Percentiles rank a stretch among this genome's conserved stretches.
Conservation (phyloP, 2,113 vertebrate genomes). For the Apistogramma diplotaenia region DNA sequence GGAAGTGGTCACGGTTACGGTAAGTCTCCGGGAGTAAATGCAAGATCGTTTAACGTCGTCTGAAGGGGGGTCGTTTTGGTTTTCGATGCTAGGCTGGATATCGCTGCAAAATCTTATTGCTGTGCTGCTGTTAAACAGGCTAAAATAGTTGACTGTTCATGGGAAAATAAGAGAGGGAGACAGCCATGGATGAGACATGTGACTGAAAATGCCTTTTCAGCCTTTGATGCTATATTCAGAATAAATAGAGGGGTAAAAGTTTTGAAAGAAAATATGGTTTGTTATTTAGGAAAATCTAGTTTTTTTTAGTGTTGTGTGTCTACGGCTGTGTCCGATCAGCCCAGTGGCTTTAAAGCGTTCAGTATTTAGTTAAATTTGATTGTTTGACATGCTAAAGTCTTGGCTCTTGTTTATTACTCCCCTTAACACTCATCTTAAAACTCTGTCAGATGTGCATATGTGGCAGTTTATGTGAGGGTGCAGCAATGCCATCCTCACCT, state of each 20-base stretch:
- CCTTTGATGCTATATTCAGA: neutral
- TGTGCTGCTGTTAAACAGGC: neutral
- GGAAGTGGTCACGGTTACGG: neutral
- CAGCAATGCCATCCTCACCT: neutral
- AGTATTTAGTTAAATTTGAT: neutral
- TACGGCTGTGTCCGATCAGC: neutral
- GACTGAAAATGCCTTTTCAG: neutral
- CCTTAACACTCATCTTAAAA: neutral
- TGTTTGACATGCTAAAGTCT: neutral
- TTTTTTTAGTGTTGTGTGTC: neutral
- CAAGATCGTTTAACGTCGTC: neutral
- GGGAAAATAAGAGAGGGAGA: neutral
- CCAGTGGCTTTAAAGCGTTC: neutral
- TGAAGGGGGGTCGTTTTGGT: neutral
- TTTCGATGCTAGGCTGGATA: neutral
- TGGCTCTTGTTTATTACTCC: neutral
- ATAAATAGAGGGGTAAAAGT: neutral
- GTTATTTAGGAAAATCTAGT: neutral
- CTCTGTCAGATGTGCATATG: constrained; percentile 13
- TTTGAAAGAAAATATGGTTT: neutral
- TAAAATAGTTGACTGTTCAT: neutral
- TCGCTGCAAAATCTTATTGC: neutral
- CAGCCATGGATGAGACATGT: neutral
- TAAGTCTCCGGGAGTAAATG: neutral
- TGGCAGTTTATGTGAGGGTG: neutral